Evolutionary conservation across 1,140 invertebrate species (phyloP), one percentile per base, ranked within the genome.

Genomic region (Lepidostoma basale): DNA sequence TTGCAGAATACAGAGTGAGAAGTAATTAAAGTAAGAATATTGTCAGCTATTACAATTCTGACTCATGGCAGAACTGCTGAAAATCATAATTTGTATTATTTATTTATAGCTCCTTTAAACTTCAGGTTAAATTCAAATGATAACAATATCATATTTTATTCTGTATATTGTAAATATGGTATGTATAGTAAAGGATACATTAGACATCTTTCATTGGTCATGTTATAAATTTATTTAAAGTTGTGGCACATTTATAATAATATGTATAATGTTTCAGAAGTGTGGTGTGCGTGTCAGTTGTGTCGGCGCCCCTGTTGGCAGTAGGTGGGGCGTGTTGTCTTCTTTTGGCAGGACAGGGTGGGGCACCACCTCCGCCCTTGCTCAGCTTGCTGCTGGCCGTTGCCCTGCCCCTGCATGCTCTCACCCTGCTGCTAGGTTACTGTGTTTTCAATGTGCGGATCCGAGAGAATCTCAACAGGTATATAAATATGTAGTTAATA

Each of bases 381-480:
- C 70, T 60, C 83, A 95, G 6, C 89, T 90, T 68, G 90, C 92
- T 73, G 80, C 86, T 94, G 67, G 89, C 90, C 1, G 80, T 88
- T 1, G 86, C 92, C 20, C 85, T 92, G 0, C 83, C 90, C 1
- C 74, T 89, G 3, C 91, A 93, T 74, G 90, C 92, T 0, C 80
- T 90, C 1, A 94, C 92, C 72, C 88, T 93, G 18, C 83, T 94
- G 26, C 81, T 93, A 30, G 92, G 92, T n/a, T 93, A 94, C 75
- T 92, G 92, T 74, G 87, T 94, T 62, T 85, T 93, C 49, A 95
- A 94, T 75, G 84, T 88, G 42, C 85, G 92, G 68, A 92, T 95
- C 20, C 77, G 89, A 58, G 86, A 88, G 66, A 90, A 91, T 77
- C 79, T 92, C 12, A 74, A 74, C 30, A 78, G 81, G 81, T 81